Conservation (phyloP, 1,140 invertebrate genomes). For the Leptinotarsa defecta region DNA sequence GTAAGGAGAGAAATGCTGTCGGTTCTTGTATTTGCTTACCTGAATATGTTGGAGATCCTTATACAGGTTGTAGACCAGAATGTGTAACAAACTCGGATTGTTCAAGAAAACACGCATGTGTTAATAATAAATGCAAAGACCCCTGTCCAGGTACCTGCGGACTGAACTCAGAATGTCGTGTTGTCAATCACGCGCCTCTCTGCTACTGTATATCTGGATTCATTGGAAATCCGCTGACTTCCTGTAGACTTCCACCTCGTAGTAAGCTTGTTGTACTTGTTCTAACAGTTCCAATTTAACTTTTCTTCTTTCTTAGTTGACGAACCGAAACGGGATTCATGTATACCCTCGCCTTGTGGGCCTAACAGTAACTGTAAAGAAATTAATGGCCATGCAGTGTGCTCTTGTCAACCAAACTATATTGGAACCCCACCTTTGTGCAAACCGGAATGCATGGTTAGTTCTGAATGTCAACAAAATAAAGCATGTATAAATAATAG, state of each 20-base stretch:
- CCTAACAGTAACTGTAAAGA: conserved; percentile 67
- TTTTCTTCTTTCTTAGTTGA: conserved; percentile 47
- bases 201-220: conserved; percentile 73
- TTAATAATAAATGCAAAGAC: conserved; percentile 72
- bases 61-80: conserved; percentile 73
- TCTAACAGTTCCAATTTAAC: conserved; percentile 20
- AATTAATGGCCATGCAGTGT: conserved; percentile 66
- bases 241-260: conserved; percentile 58
- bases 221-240: conserved; percentile 73
- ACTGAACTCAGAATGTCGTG: conserved; percentile 71
- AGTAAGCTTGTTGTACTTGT: conserved; percentile 37
- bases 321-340: conserved; percentile 59
- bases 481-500: conserved; percentile 72
- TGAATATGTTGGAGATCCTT: conserved; percentile 77
- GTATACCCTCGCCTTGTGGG: conserved; percentile 71
- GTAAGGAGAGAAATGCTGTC: conserved; percentile 76
- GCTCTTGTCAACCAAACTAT: conserved; percentile 68
- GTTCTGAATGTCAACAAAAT: conserved; percentile 69
- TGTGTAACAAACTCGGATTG: conserved; percentile 76
- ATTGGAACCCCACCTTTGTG: conserved; percentile 68
- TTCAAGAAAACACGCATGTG: conserved; percentile 67
- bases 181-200: conserved; percentile 75
- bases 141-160: conserved; percentile 77
- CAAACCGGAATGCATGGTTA: conserved; percentile 69
- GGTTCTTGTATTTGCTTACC: conserved; percentile 73